Percentiles rank a stretch among this genome's conserved stretches.
phyloP scores from a whole-genome alignment of 1,140 invertebrate species.

The Lepidurus arcticus region DNA sequence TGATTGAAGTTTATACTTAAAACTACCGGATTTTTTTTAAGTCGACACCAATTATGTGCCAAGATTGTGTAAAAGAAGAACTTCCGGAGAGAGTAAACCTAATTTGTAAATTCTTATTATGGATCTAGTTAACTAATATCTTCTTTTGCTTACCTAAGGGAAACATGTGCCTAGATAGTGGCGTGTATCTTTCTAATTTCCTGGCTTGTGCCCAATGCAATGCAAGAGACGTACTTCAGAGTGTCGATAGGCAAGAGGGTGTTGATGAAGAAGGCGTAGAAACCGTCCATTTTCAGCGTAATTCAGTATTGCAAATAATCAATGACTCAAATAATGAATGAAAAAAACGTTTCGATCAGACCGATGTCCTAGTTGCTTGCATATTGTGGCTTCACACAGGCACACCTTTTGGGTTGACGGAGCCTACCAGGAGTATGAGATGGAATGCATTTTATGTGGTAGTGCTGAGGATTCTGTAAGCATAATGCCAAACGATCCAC shows the following conservation, averaged over 20 bases:
- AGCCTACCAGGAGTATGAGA: constrained; percentile 41
- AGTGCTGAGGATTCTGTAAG: constrained; percentile 39
- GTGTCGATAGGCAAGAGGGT: constrained; percentile 28
- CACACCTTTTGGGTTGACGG: constrained; percentile 39
- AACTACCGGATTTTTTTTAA: too few species aligned
- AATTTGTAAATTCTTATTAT: constrained; percentile 8
- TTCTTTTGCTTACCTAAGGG: constrained; percentile 12
- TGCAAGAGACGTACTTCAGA: constrained; percentile 25
- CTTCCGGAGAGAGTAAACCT: constrained; percentile 34
- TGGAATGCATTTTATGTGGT: constrained; percentile 41
- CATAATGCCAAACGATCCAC: constrained; percentile 40
- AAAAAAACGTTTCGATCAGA: constrained; percentile 34
- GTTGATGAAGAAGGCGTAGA: constrained; percentile 33
- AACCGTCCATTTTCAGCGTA: constrained; percentile 35
- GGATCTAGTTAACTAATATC: not conserved
- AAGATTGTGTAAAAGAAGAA: constrained; percentile 34
- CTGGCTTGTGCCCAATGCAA: constrained; percentile 34
- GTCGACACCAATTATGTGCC: constrained; percentile 28
- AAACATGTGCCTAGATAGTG: constrained; percentile 36
- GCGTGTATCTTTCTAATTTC: constrained; percentile 36
- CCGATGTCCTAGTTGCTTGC: constrained; percentile 38
- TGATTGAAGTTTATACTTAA: too few species aligned
- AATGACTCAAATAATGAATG: not conserved
- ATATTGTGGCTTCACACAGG: constrained; percentile 38
- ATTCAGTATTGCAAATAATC: not conserved